These are phyloP conservation scores for Dendropsophus ebraccatus DNA, from an alignment of 2,113 vertebrate genomes.

Conservation along the genomic window DNA sequence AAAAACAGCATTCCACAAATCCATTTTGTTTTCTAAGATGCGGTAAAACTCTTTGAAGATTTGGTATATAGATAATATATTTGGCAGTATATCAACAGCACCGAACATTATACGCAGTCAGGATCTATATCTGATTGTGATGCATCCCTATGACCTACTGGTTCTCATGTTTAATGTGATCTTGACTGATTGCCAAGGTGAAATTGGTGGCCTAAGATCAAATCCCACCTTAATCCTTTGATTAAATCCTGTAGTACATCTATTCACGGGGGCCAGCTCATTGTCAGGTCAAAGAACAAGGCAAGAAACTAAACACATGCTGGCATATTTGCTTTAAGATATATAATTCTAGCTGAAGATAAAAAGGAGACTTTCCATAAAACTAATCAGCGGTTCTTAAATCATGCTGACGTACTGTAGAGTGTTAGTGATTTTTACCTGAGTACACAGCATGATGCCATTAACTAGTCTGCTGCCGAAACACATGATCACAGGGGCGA, in stretches of 20 bases:
- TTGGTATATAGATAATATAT: neutral
- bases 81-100: neutral
- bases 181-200: slow-evolving; percentile 49
- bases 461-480: slow-evolving; percentile 22
- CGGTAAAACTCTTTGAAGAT: neutral
- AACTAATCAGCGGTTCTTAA: slow-evolving; percentile 32
- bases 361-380: slow-evolving; percentile 17
- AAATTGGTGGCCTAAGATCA: slow-evolving; percentile 49
- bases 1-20: too few species aligned
- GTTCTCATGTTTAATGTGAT: slow-evolving; percentile 30
- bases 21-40: too few species aligned
- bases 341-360: slow-evolving; percentile 28
- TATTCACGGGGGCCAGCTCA: slow-evolving; percentile 43
- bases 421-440: slow-evolving; percentile 18
- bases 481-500: neutral
- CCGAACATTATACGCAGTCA: neutral
- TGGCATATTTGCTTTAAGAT: slow-evolving; percentile 48
- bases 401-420: slow-evolving; percentile 26
- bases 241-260: slow-evolving; percentile 57
- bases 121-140: neutral
- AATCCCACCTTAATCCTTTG: slow-evolving; percentile 52
- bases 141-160: slow-evolving; percentile 6
- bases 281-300: slow-evolving; percentile 49
- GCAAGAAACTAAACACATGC: slow-evolving; percentile 43
- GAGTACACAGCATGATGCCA: neutral